phyloP scores from a whole-genome alignment of 2,113 vertebrate genomes.

The Barbus barbus region DNA sequence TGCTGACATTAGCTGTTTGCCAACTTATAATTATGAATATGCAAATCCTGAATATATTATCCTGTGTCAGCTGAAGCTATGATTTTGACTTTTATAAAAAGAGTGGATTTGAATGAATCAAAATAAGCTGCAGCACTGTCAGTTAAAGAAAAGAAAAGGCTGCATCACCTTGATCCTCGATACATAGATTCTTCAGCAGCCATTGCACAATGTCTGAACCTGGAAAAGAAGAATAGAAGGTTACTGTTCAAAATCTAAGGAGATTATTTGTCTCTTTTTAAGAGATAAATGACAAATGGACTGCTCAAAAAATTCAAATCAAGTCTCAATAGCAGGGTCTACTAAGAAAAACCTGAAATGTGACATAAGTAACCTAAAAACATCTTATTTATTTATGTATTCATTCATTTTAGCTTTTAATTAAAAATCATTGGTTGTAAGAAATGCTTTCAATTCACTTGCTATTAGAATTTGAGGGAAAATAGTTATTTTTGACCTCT shows the following conservation, averaged over 20 bases:
- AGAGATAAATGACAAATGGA: constrained; percentile 45
- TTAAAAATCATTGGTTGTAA: not conserved
- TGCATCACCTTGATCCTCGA: constrained; percentile 93
- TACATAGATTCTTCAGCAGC: constrained; percentile 95
- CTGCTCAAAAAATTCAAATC: not conserved
- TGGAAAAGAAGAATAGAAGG: constrained; percentile 69
- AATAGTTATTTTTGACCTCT: not conserved
- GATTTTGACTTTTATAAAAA: constrained; percentile 1
- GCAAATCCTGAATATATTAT: constrained; percentile 14
- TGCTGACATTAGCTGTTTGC: constrained; percentile 24
- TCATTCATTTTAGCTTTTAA: no score
- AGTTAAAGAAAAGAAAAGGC: constrained; percentile 33
- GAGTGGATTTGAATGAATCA: not conserved
- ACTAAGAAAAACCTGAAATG: not conserved
- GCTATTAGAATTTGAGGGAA: not conserved
- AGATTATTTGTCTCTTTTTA: not conserved
- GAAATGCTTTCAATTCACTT: not conserved
- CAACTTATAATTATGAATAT: not conserved
- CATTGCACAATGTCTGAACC: constrained; percentile 98
- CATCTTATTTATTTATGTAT: no score
- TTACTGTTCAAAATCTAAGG: constrained; percentile 34
- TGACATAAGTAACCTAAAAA: no score
- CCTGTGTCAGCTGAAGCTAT: not conserved
- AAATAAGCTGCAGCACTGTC: constrained; percentile 38
- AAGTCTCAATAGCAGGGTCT: not conserved